Conservation (phyloP, 2,797 vertebrate genomes). For the Ammospiza maritima region DNA sequence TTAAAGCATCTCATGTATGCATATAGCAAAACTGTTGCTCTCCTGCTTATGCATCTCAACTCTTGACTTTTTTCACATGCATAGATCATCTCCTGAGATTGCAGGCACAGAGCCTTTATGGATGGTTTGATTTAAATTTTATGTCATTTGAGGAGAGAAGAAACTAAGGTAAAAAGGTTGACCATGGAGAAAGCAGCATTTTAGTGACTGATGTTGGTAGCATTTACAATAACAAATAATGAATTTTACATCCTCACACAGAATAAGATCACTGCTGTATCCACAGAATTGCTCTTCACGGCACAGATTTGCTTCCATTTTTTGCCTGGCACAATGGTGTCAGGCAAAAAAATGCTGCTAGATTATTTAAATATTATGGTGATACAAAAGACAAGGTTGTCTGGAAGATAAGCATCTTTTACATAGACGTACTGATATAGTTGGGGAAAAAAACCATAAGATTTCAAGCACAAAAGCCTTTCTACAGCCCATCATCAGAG, state of each 20-base stretch:
- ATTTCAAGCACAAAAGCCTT: background rate
- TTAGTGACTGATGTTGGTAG: background rate
- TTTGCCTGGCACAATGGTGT: background rate
- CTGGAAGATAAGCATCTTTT: background rate
- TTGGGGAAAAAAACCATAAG: accelerated
- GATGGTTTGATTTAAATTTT: background rate
- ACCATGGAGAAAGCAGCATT: background rate
- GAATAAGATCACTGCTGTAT: background rate
- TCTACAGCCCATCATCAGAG: background rate
- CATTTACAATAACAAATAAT: background rate
- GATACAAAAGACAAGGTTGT: background rate
- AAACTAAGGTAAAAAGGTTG: background rate
- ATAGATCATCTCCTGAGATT: background rate
- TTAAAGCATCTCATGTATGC: background rate
- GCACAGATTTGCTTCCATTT: background rate
- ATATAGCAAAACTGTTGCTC: background rate
- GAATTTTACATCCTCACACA: background rate
- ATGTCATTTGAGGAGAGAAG: background rate
- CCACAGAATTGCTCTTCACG: background rate
- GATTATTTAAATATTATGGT: background rate
- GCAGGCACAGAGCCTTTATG: background rate
- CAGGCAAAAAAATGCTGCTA: background rate
- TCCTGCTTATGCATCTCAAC: background rate
- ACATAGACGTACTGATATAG: background rate
- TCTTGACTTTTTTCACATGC: background rate